A percentile compares a stretch with the other conserved stretches of the same genome.
These are phyloP conservation scores for Heliconius aoede DNA, from an alignment of 2,888 invertebrate genomes.

Conservation along the genomic window DNA sequence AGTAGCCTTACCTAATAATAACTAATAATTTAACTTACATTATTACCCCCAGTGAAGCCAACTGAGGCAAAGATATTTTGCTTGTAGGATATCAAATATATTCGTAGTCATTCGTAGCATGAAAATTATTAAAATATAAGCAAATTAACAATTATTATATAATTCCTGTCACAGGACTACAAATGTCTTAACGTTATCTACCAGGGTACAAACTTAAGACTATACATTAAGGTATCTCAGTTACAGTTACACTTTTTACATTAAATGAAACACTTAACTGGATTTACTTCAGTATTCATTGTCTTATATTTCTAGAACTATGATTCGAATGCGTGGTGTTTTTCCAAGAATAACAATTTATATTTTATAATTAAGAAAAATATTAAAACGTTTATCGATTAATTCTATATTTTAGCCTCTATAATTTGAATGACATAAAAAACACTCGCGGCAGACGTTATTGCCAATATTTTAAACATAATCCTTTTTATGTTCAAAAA, in stretches of 20 bases:
- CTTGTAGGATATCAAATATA: too few species aligned
- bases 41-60: too few species aligned
- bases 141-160: too few species aligned
- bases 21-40: too few species aligned
- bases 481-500: conserved; percentile 14
- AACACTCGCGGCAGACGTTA: conserved; percentile 20
- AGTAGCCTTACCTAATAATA: too few species aligned
- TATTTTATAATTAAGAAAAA: background rate
- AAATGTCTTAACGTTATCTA: background rate
- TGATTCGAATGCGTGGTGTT: background rate
- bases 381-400: conserved; percentile 11
- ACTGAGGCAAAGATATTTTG: too few species aligned
- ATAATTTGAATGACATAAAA: conserved; percentile 28
- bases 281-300: too few species aligned
- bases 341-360: background rate
- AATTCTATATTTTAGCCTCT: conserved; percentile 19
- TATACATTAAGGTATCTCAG: too few species aligned
- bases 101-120: too few species aligned
- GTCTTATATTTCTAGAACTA: background rate
- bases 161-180: too few species aligned
- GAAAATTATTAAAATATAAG: too few species aligned
- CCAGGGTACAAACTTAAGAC: background rate
- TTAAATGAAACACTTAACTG: background rate
- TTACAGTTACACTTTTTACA: too few species aligned
- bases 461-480: conserved; percentile 22